phyloP scores from a whole-genome alignment of 2,888 invertebrate species.

The Catotricha subobsoleta region DNA sequence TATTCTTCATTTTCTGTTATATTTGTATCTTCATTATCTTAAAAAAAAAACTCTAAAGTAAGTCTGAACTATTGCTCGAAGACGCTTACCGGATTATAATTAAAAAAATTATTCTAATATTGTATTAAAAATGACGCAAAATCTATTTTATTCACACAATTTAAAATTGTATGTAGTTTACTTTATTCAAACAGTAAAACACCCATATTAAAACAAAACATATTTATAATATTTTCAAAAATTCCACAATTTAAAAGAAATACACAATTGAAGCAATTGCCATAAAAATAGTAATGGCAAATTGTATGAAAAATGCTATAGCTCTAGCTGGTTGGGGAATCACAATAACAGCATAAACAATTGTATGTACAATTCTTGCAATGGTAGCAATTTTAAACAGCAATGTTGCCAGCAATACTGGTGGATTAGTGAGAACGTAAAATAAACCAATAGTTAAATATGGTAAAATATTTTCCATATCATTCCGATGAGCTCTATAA shows the following conservation, averaged over 20 bases:
- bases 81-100: no score
- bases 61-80: no score
- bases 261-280: slow-evolving; percentile 16
- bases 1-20: no score
- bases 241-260: neutral
- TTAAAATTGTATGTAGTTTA: no score
- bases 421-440: slow-evolving; percentile 39
- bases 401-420: slow-evolving; percentile 30
- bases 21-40: no score
- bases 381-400: slow-evolving; percentile 37
- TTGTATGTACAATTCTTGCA: slow-evolving; percentile 38
- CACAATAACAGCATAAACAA: slow-evolving; percentile 42
- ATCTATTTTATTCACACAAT: no score
- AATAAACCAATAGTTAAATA: slow-evolving; percentile 38
- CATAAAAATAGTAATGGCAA: slow-evolving; percentile 33
- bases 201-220: no score
- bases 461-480: slow-evolving; percentile 47
- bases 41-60: no score
- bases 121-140: no score
- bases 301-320: slow-evolving; percentile 29
- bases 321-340: slow-evolving; percentile 39
- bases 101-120: no score
- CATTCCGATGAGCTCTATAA: slow-evolving; percentile 47
- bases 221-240: no score
- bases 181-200: no score